Percentiles rank a stretch among this genome's conserved stretches.
Evolutionary conservation across 1,140 invertebrate species (phyloP).

Genomic region (Nebria ingens): DNA sequence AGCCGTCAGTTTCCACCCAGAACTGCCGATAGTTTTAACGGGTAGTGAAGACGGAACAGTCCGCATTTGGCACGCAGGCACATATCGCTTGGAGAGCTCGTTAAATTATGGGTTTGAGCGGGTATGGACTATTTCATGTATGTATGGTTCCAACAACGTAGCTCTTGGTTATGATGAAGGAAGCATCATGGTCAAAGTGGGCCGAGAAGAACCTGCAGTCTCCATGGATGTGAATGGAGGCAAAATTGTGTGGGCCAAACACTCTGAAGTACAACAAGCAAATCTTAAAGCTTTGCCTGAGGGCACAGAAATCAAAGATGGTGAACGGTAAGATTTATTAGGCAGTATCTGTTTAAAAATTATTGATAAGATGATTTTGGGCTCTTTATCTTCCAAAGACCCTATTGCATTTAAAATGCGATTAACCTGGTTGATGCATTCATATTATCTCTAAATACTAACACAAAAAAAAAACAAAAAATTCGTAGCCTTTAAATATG

Average conservation of each 20-base stretch:
- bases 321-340: constrained; percentile 52
- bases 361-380: too few species aligned
- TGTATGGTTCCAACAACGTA: constrained; percentile 94
- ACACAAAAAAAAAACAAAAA: too few species aligned
- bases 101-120: constrained; percentile 97
- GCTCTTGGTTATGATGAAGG: constrained; percentile 97
- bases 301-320: constrained; percentile 75
- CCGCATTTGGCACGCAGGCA: constrained; percentile 95
- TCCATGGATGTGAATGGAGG: constrained; percentile 97
- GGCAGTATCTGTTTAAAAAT: too few species aligned
- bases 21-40: constrained; percentile 92
- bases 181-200: constrained; percentile 94
- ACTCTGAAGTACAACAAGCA: constrained; percentile 97
- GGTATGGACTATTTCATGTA: constrained; percentile 94
- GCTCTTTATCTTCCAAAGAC: too few species aligned
- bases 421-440: too few species aligned
- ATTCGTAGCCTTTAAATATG: too few species aligned
- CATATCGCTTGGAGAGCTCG: constrained; percentile 91
- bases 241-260: constrained; percentile 98
- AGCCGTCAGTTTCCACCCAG: constrained; percentile 89
- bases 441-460: too few species aligned
- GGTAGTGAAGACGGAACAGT: constrained; percentile 97
- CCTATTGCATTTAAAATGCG: too few species aligned
- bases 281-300: constrained; percentile 80
- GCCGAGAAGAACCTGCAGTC: constrained; percentile 95